Base-by-base conservation (phyloP, 2,888 invertebrate genomes). In the Blastobasis adustella region DNA sequence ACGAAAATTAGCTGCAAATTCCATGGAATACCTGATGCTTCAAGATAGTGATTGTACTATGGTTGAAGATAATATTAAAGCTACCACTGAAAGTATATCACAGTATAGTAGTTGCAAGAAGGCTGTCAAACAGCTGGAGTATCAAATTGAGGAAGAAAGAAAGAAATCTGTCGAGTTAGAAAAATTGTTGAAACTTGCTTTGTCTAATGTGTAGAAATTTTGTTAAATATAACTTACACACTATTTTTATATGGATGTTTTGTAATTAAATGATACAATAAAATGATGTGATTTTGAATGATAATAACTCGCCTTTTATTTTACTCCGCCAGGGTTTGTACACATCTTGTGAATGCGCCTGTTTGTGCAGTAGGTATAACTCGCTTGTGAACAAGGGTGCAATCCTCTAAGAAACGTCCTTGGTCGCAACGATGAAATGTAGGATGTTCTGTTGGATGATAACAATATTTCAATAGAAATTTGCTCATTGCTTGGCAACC, bases 101-200 rank as follows among this genome's bases (percentile, higher is more conserved):
- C 73, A 73, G 61, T 79, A 77, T 55, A 77, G 61, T 57, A 62
- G 69, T 59, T 87, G 80, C 65, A 70, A 73, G 44, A 72, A 81
- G 58, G 75, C 78, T 70, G 79, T 89, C 0, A 69, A 79, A 61
- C 77, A 84, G 61, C 69, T 91, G 6, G 91, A 91, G 61, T 65
- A 76, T 59, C 73, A 82, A 65, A 72, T 91, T 48, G 82, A 87
- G 53, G 71, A 79, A 58, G 88, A 83, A 58, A 82, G 72, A 61
- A 75, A 80, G 53, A 89, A 82, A 61, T 89, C 84, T 42, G 58
- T 79, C 45, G 78, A 80, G 59, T 76, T 91, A 49, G 90, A 91
- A 59, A 81, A 85, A 58, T 74, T 81, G 61, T 64, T 91, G 40
- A 75, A 69, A 66, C 64, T 76, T 54, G 90, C 90, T 10, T 74